These are phyloP conservation scores for Balaenoptera acutorostrata DNA, from an alignment of 2,113 vertebrate genomes.

Conservation along the genomic window DNA sequence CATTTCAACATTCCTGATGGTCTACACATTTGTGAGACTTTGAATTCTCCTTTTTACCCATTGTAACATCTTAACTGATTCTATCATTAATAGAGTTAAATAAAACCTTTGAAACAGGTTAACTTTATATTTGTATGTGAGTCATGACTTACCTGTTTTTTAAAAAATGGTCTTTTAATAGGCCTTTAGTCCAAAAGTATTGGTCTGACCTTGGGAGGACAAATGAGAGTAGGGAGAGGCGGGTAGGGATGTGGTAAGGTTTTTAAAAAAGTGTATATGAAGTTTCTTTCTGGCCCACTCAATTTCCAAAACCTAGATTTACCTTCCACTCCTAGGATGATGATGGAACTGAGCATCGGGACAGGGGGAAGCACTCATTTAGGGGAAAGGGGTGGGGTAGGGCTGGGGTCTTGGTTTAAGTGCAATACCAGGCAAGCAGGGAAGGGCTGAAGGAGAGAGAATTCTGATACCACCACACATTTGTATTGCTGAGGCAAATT, in stretches of 20 bases:
- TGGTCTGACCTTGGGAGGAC: neutral
- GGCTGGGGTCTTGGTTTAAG: neutral
- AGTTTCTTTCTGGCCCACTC: neutral
- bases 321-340: neutral
- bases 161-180: neutral
- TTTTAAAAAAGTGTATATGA: neutral
- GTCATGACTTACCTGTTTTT: neutral
- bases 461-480: neutral
- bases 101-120: neutral
- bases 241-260: neutral
- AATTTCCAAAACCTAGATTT: neutral
- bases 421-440: neutral
- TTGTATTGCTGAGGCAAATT: neutral
- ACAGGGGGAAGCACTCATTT: neutral
- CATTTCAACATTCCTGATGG: neutral
- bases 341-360: neutral
- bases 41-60: neutral
- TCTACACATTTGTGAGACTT: neutral
- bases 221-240: neutral
- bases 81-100: neutral
- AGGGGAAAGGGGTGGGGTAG: neutral
- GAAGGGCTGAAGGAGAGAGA: neutral
- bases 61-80: neutral
- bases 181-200: neutral
- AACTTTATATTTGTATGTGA: neutral